Base-by-base conservation (phyloP, 2,888 invertebrate species). In the Strigamia crassipes region DNA sequence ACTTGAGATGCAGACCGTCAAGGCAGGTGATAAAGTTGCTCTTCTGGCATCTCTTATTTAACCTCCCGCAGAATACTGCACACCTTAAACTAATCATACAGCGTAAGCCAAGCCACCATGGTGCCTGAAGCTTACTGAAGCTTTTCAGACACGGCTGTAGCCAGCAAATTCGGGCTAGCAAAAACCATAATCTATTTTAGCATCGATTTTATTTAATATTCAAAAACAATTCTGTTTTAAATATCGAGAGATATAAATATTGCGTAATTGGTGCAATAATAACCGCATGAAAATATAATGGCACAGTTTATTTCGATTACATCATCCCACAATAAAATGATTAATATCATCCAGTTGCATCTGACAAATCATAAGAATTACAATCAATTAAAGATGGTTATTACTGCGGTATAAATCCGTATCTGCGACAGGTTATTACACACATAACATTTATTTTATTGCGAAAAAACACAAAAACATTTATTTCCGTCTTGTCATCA, bases 141-240 rank as follows among this genome's bases (percentile, higher is more conserved):
- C 56, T 56, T 9, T 2, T 56, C 18, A 18, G n/a, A 18, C 56
- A 56, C n/a, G 56, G 56, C 8, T 15, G 18, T 18, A 18, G 9
- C 18, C 18, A 27, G 27, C 27, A 56, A 56, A 56, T 9, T 56
- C n/a, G 18, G 18, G n/a, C n/a, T 56, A n/a, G 38, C 56, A 18
- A 15, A 6, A 18, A 18, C 0, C 8, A 18, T 56, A 3, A 56
- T 56, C 56, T 56, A 56, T 21, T 56, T 56, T 56, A 6, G 46
- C 56, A 56, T 56, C 56, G 56, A 56, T 56, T 56, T 56, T 56
- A 56, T 56, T 56, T 18, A 56, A n/a, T 18, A n/a, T 56, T 56
- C 5, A 56, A 56, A 56, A 13, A 51, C 1, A 51, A 51, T 51
- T 13, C 51, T n/a, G n/a, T 15, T 51, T n/a, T 51, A 6, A 51